These are phyloP conservation scores for Diglossa cyanea DNA, from an alignment of 2,797 vertebrate species.

Conservation along the genomic window DNA sequence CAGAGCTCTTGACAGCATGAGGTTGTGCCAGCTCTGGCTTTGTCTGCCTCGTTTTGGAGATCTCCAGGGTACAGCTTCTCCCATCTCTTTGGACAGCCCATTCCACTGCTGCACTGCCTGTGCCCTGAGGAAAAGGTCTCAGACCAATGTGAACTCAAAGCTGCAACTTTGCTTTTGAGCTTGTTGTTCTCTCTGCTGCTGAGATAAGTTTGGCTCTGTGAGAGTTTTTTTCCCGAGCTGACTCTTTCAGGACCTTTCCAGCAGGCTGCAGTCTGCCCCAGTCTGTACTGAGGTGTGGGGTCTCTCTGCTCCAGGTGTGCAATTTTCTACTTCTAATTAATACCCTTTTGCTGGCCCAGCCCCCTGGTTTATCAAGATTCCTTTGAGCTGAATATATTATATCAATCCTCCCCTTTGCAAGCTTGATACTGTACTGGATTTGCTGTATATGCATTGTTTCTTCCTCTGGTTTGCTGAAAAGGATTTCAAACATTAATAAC, in stretches of 20 bases:
- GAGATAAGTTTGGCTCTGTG: neutral
- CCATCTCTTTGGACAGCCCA: neutral
- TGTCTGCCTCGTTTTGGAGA: neutral
- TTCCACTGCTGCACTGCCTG: neutral
- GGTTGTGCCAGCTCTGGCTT: neutral
- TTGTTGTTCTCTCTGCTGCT: neutral
- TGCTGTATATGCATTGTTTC: neutral
- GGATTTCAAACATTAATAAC: neutral
- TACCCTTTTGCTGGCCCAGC: neutral
- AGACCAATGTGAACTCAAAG: neutral
- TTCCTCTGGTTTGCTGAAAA: neutral
- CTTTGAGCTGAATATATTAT: rapidly evolving
- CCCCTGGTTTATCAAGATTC: neutral
- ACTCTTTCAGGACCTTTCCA: neutral
- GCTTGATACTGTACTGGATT: neutral
- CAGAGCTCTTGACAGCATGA: rapidly evolving
- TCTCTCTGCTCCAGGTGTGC: neutral
- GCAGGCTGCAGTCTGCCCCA: neutral
- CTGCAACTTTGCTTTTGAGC: neutral
- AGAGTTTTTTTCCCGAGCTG: neutral
- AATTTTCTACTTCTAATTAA: neutral
- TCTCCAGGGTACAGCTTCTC: neutral
- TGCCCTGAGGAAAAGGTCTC: neutral
- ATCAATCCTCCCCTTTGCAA: neutral
- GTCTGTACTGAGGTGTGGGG: neutral